Conservation (phyloP, 2,888 invertebrate species). For the Drosophila macrothrix region DNA sequence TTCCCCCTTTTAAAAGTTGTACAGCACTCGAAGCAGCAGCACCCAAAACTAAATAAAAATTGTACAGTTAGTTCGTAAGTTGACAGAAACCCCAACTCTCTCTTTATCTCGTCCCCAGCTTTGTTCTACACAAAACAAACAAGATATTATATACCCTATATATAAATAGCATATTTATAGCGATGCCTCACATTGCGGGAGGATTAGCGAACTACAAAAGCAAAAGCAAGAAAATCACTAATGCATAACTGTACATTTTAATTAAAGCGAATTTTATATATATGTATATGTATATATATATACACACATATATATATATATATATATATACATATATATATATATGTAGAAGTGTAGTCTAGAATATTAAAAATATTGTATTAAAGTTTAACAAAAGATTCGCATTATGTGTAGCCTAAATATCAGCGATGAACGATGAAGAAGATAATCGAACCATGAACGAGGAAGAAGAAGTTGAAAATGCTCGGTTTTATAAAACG, state of each 20-base stretch:
- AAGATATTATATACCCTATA: constrained; percentile 60
- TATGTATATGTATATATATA: constrained; percentile 12
- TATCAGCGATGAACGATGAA: constrained; percentile 33
- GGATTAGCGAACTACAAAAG: constrained; percentile 28
- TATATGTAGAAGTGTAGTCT: constrained; percentile 42
- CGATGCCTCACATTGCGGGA: constrained; percentile 40
- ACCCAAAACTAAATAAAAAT: constrained; percentile 24
- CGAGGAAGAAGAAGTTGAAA: constrained; percentile 24
- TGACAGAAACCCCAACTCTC: constrained; percentile 1
- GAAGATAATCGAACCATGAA: background rate
- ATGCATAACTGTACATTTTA: constrained; percentile 64
- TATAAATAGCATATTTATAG: constrained; percentile 26
- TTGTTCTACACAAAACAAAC: constrained; percentile 55
- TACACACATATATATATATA: constrained; percentile 9
- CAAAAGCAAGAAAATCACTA: constrained; percentile 28
- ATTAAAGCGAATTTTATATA: constrained; percentile 59
- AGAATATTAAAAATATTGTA: constrained; percentile 73
- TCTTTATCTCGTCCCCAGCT: constrained; percentile 19
- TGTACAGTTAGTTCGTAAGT: constrained; percentile 73
- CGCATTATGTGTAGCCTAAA: constrained; percentile 63
- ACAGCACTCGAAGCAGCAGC: constrained; percentile 30
- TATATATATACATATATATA: constrained; percentile 12
- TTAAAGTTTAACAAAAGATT: constrained; percentile 62
- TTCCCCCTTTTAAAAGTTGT: constrained; percentile 22
- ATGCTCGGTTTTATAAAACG: constrained; percentile 63